Percentiles rank a stretch among this genome's conserved stretches.
Evolutionary conservation across 2,888 invertebrate species (phyloP).

Genomic region (Callyntrura sp.): DNA sequence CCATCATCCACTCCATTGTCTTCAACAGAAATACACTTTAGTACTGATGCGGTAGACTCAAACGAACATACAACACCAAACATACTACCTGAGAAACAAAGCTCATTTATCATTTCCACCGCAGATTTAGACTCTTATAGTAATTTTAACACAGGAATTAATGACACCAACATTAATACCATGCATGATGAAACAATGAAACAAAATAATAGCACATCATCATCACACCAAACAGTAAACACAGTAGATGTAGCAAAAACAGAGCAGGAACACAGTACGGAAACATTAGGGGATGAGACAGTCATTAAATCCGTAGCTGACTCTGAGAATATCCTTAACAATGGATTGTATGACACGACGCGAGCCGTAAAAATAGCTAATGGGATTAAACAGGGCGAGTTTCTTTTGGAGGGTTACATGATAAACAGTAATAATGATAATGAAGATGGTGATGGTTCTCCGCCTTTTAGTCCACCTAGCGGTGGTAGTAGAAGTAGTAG

Average conservation of each 20-base stretch:
- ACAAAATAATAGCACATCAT: conserved; percentile 26
- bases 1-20: neutral
- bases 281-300: conserved; percentile 49
- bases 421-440: conserved; percentile 30
- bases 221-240: neutral
- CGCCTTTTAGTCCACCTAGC: conserved; percentile 8
- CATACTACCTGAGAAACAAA: neutral
- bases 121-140: neutral
- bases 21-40: neutral
- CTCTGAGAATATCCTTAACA: conserved; percentile 5
- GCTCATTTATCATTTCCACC: neutral
- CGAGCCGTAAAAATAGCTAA: conserved; percentile 62
- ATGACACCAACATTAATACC: neutral
- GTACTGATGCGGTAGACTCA: too few relatives aligned
- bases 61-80: neutral
- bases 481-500: conserved; percentile 50
- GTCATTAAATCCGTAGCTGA: conserved; percentile 25
- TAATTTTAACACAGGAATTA: neutral
- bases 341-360: conserved; percentile 67
- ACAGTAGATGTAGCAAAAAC: neutral
- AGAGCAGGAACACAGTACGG: conserved; percentile 41
- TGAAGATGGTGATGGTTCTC: conserved; percentile 28
- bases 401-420: conserved; percentile 69
- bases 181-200: conserved; percentile 16
- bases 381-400: conserved; percentile 73